Percentiles rank a stretch among this genome's conserved stretches.
These are phyloP conservation scores for Lithobates sylvaticus DNA, from an alignment of 2,797 vertebrate genomes.

Conservation along the genomic window DNA sequence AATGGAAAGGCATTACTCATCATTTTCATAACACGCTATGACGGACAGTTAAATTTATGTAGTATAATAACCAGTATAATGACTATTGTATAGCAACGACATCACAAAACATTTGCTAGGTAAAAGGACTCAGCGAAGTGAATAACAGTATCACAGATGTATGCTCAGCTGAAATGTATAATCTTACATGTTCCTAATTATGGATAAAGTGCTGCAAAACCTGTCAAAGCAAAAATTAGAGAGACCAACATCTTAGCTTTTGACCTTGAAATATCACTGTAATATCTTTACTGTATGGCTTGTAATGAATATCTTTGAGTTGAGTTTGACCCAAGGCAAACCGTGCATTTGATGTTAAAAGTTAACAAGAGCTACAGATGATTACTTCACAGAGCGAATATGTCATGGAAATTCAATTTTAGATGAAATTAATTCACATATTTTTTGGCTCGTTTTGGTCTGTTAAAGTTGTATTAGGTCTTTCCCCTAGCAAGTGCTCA, in stretches of 20 bases:
- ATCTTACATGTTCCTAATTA: conserved; percentile 50
- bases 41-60: background rate
- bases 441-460: too few species aligned
- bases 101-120: background rate
- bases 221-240: conserved; percentile 49
- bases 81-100: background rate
- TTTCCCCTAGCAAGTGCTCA: too few species aligned
- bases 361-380: conserved; percentile 41
- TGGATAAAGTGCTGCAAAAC: conserved; percentile 31
- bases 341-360: conserved; percentile 38
- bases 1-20: too few species aligned
- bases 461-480: too few species aligned
- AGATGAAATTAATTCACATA: background rate
- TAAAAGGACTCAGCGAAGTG: background rate
- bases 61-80: background rate
- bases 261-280: conserved; percentile 59
- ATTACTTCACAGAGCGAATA: conserved; percentile 14
- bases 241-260: conserved; percentile 56
- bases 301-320: conserved; percentile 57
- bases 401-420: conserved; percentile 13
- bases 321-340: conserved; percentile 52
- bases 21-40: too few species aligned
- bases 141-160: conserved; percentile 22
- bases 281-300: conserved; percentile 59
- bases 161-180: conserved; percentile 39